Base-by-base conservation (phyloP, 2,888 invertebrate genomes). In the Drosophila yooni region DNA sequence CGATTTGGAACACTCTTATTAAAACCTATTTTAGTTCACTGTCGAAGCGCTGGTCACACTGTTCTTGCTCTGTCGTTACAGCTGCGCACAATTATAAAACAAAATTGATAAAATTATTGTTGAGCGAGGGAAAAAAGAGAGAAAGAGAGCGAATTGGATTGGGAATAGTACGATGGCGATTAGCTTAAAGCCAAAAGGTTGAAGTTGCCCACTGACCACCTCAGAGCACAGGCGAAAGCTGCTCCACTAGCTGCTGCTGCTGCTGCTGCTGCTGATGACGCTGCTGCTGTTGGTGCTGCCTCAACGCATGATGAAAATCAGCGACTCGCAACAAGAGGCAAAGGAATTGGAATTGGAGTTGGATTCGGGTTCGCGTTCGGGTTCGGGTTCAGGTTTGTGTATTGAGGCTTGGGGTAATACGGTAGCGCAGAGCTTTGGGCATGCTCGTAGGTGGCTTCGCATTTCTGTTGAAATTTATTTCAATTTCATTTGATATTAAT, bases 401-500 rank as follows among this genome's bases (percentile, higher is more conserved):
- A 15, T 25, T 52, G 25, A n/a, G 25, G 48, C 29, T 33, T 40
- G n/a, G 38, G n/a, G 61, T 66, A 70, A 65, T 70, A 57, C 79
- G 62, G 76, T 65, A 69, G 76, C 63, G 76, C 63, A 62, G 51
- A 34, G 73, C 56, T 65, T 58, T 60, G 58, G 53, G 52, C 29
- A 7, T 25, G 36, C 11, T 31, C 43, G 70, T 84, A 84, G 88
- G 90, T 84, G 90, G 75, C 88, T 75, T 82, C 52, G 64, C 78
- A 68, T 57, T 78, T 58, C 63, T 59, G 60, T 54, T 64, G 83
- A 90, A 92, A 93, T 93, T 93, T 93, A 93, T 93, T 93, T 93
- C 91, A 92, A 91, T 93, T 93, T 92, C 92, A 92, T 93, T 93
- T 92, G 93, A 93, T 92, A 93, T 93, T 93, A 93, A 93, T 93